Base-by-base conservation (phyloP, 2,888 invertebrate genomes). In the Patella caerulea region DNA sequence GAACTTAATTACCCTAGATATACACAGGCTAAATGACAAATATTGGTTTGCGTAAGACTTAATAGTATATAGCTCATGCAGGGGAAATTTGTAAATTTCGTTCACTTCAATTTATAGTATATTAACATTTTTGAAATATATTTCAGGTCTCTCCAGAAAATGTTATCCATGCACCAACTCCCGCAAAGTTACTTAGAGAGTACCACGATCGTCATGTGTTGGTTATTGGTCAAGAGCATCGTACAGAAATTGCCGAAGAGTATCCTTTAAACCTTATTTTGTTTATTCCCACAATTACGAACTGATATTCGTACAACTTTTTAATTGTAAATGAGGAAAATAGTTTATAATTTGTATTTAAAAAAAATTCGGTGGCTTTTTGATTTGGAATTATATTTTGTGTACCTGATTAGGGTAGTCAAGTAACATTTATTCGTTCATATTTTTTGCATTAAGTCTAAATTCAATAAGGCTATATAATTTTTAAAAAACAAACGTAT, bases 121-220 rank as follows among this genome's bases (percentile, higher is more conserved):
- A 12, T 54, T 74, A 52, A 56, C 17, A 17, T 53, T 52, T 34
- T 56, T 71, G 45, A 55, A 52, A 71, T 52, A 12, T 71, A 45
- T 73, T 78, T 0, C 82, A 91, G 91, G 86, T 92, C 11, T 79
- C 84, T 0, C 88, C 89, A 15, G 88, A 90, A 53, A 90, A 90
- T 80, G 89, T 91, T 76, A 90, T 92, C 19, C 91, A 91, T 80
- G 90, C 91, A 0, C 91, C 90, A 55, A 89, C 90, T 7, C 91
- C 92, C 4, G 87, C 90, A 74, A 87, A 86, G 74, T 83, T 91
- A 52, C 86, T 91, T 79, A 87, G 83, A 54, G 84, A 88, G 34
- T 87, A 86, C 82, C 91, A 91, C 79, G 78, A 88, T 80, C 91
- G 91, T 78, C 88, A 89, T 79, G 89, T 90, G 11, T 86, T 92